Percentiles rank a stretch among this genome's conserved stretches.
Evolutionary conservation across 2,113 vertebrate genomes (phyloP).

Genomic region (Bujurquina vittata): DNA sequence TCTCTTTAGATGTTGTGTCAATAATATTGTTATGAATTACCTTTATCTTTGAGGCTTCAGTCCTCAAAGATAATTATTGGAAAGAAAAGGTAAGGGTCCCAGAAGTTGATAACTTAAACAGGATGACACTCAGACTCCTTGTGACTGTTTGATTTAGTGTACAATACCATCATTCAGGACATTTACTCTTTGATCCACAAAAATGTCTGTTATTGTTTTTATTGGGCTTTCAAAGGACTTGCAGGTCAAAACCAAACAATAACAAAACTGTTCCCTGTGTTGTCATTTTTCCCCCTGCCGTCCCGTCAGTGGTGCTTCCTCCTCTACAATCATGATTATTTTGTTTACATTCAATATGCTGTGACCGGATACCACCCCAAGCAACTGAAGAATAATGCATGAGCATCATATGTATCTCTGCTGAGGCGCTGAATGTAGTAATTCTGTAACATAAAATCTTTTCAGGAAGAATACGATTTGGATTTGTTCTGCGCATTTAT

Average conservation of each 20-base stretch:
- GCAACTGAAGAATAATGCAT: constrained; percentile 27
- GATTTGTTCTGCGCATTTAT: not conserved
- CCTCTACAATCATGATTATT: constrained; percentile 55
- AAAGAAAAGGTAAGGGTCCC: not conserved
- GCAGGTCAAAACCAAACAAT: constrained; percentile 52
- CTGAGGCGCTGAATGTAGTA: not conserved
- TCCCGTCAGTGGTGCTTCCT: constrained; percentile 50
- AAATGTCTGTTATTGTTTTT: constrained; percentile 81
- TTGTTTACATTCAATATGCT: constrained; percentile 39
- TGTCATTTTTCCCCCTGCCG: constrained; percentile 18
- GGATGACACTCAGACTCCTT: constrained; percentile 41
- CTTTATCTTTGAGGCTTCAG: not conserved
- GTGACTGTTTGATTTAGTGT: constrained; percentile 62
- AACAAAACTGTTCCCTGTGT: constrained; percentile 23
- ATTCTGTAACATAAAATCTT: not conserved
- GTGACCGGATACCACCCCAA: constrained; percentile 4
- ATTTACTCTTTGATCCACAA: constrained; percentile 68
- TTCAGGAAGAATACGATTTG: not conserved
- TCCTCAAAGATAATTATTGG: not conserved
- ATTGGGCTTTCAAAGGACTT: constrained; percentile 70
- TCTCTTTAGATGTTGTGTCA: too few relatives aligned
- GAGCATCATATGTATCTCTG: constrained; percentile 6
- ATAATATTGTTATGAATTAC: not conserved
- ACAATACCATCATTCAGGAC: constrained; percentile 69
- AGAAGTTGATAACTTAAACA: not conserved